phyloP scores from a whole-genome alignment of 2,888 invertebrate species.

The Matsumyia berberina region DNA sequence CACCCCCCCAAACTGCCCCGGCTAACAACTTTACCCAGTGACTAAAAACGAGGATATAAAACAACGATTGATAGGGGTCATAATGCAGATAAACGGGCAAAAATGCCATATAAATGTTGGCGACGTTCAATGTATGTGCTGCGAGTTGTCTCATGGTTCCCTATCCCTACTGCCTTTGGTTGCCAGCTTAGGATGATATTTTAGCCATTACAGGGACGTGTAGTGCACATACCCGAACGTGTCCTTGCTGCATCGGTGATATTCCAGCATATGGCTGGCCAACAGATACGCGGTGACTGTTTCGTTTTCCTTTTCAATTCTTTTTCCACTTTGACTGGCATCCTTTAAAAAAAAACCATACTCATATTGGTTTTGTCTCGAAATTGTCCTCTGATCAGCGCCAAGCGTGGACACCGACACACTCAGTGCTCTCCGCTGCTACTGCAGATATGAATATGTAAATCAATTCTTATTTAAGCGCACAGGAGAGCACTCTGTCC shows the following conservation, averaged over 20 bases:
- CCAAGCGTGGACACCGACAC: conserved; percentile 3
- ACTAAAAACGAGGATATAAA: conserved; percentile 55
- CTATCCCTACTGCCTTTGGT: not conserved
- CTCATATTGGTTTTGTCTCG: conserved; percentile 42
- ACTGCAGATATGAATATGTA: conserved; percentile 56
- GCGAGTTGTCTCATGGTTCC: not conserved
- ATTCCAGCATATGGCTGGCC: conserved; percentile 47
- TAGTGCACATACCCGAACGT: conserved; percentile 58
- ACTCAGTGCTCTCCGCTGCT: not conserved
- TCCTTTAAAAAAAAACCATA: conserved; percentile 24
- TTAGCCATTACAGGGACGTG: conserved; percentile 70
- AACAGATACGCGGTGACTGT: conserved; percentile 45
- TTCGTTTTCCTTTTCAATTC: conserved; percentile 6
- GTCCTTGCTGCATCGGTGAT: conserved; percentile 50
- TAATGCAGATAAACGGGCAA: conserved; percentile 75
- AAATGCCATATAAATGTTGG: conserved; percentile 71
- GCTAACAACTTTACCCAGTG: conserved; percentile 16
- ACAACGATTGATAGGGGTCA: conserved; percentile 75
- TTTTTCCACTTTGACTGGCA: conserved; percentile 7
- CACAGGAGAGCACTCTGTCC: conserved; percentile 1
- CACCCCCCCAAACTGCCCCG: not conserved
- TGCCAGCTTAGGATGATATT: conserved; percentile 59
- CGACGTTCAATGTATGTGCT: conserved; percentile 57
- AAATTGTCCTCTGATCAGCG: conserved; percentile 18
- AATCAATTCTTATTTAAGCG: conserved; percentile 59